Percentiles rank a stretch among this genome's conserved stretches.
phyloP scores from a whole-genome alignment of 2,797 vertebrate species.

The Ptychadena robeensis region DNA sequence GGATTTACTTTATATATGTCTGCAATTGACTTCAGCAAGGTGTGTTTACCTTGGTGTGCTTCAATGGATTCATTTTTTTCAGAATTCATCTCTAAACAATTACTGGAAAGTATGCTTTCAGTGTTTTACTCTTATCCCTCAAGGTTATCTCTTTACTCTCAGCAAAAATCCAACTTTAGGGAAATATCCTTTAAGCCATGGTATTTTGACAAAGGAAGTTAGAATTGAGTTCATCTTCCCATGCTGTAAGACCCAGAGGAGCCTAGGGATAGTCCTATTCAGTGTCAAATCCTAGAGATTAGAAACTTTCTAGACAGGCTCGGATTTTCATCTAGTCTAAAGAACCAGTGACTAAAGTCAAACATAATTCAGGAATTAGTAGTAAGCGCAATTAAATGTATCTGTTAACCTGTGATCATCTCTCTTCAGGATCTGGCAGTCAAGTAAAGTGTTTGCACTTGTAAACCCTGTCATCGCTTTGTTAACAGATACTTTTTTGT shows the following conservation, averaged over 20 bases:
- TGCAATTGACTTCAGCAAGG: background rate
- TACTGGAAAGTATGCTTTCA: constrained; percentile 21
- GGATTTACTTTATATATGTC: constrained; percentile 1
- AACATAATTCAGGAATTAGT: constrained; percentile 40
- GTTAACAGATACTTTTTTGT: background rate
- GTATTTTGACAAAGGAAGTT: constrained; percentile 40
- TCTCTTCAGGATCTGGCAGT: background rate
- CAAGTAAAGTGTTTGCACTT: constrained; percentile 11
- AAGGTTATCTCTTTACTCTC: constrained; percentile 29
- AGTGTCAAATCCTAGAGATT: constrained; percentile 51
- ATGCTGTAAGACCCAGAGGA: constrained; percentile 12
- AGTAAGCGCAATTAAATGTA: constrained; percentile 29
- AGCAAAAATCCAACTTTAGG: constrained; percentile 20
- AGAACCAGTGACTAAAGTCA: constrained; percentile 1
- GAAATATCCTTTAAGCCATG: constrained; percentile 36
- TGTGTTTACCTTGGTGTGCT: constrained; percentile 8
- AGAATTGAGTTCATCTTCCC: constrained; percentile 22
- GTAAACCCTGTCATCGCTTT: background rate
- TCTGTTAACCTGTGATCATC: background rate
- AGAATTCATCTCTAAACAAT: background rate
- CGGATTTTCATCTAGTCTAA: constrained; percentile 9
- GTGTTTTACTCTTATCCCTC: background rate
- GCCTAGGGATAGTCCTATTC: constrained; percentile 23
- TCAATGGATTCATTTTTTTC: constrained; percentile 24
- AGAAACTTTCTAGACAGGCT: constrained; percentile 25